Evolutionary conservation across 2,113 vertebrate species (phyloP), one percentile per base, ranked within the genome.

Genomic region (Capreolus pygargus): DNA sequence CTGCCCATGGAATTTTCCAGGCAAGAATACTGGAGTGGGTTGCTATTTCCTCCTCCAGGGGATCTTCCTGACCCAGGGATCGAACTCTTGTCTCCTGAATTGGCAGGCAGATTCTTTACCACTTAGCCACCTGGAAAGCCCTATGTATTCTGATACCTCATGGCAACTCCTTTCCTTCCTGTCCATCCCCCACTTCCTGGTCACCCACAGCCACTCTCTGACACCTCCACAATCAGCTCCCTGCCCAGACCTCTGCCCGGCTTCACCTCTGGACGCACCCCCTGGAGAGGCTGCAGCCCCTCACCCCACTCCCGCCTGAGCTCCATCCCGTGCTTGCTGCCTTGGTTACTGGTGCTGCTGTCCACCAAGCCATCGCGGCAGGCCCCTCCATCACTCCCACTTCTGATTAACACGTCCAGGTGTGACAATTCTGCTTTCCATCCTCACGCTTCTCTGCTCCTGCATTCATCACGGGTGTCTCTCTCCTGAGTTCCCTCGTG

Each of bases 391-490:
- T 67, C 64, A 54, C 52, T 55, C 33, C 33, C 7, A 1, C 45
- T 2, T 86, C 11, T 12, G 21, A 60, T 5, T n/a, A 64, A 57
- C 2, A 7, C 81, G 14, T 50, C 30, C 54, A 30, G 30, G 17
- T 28, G 39, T 14, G 39, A 36, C 23, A 3, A 0, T 57, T 28
- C 52, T n/a, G 23, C 89, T 9, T 36, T 23, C 55, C 0, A 3
- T 19, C 17, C 30, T 64, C 23, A 0, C 16, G 2, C 7, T 19
- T 3, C 2, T 21, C 14, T 0, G 2, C 33, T 36, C 52, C 19
- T 90, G 17, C 0, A 3, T 10, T n/a, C 45, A 8, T 27, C 67
- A 0, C 7, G 36, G 45, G 30, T 2, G 10, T 54, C 13, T 12
- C 25, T 43, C 47, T 55, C 8, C 5, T 47, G 39, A 57, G 4